phyloP scores from a whole-genome alignment of 2,113 vertebrate species.

The Rousettus leschenaultii region DNA sequence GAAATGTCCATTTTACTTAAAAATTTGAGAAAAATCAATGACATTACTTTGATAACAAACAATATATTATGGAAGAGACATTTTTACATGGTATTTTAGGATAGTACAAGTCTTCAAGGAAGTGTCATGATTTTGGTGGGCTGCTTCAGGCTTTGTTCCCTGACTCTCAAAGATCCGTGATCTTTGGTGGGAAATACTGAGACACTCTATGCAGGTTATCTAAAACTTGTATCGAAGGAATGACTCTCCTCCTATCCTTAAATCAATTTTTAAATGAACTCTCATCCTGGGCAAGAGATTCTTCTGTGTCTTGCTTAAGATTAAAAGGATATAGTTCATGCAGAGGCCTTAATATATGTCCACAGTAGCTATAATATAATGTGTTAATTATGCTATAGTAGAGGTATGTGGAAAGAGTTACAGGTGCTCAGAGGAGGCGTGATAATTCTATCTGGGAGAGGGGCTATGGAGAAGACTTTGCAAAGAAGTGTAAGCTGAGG shows the following conservation, averaged over 20 bases:
- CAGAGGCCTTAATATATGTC: not conserved
- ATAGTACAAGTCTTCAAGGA: not conserved
- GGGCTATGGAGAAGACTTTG: not conserved
- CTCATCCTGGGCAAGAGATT: not conserved
- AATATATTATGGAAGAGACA: not conserved
- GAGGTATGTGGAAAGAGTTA: not conserved
- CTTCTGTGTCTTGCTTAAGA: not conserved
- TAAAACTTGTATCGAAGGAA: not conserved
- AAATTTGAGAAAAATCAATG: not conserved
- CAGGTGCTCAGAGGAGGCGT: not conserved
- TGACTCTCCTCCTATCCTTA: not conserved
- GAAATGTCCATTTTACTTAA: not conserved
- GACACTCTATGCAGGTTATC: not conserved
- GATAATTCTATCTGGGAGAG: not conserved
- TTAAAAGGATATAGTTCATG: not conserved
- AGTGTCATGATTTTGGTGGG: not conserved
- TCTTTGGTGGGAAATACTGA: not conserved
- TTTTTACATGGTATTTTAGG: not conserved
- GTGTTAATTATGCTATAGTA: not conserved
- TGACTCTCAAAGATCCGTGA: not conserved
- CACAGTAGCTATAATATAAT: not conserved
- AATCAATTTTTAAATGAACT: not conserved
- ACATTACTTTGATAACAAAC: not conserved
- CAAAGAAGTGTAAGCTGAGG: not conserved
- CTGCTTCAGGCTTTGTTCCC: not conserved